These are phyloP conservation scores for Callipepla squamata DNA, from an alignment of 2,113 vertebrate genomes.

Conservation along the genomic window DNA sequence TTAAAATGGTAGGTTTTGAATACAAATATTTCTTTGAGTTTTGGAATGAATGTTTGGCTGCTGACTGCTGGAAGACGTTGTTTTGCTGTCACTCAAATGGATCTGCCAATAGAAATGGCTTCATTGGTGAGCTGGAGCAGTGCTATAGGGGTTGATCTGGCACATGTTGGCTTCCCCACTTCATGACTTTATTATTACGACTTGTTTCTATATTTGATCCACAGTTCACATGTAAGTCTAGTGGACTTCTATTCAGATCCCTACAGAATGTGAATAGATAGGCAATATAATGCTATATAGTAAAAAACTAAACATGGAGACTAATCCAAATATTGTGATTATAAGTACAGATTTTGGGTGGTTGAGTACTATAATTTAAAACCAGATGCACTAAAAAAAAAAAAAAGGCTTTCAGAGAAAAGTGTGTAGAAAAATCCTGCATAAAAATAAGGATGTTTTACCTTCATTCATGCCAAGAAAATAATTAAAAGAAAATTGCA, in stretches of 20 bases:
- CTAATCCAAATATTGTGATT: slow-evolving; percentile 62
- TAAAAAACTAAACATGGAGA: slow-evolving; percentile 21
- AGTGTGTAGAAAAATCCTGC: neutral
- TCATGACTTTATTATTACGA: neutral
- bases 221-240: neutral
- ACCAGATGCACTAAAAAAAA: neutral
- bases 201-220: neutral
- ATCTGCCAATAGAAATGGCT: neutral
- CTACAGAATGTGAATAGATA: neutral
- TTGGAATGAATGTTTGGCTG: neutral
- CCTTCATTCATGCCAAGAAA: slow-evolving; percentile 58
- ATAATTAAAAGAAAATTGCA: slow-evolving; percentile 70
- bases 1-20: neutral
- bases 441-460: slow-evolving; percentile 41
- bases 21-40: neutral
- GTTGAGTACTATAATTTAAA: slow-evolving; percentile 42
- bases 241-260: neutral
- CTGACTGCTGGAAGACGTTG: slow-evolving; percentile 9
- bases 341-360: slow-evolving; percentile 26
- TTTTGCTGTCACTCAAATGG: slow-evolving; percentile 14
- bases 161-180: neutral
- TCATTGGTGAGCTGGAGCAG: slow-evolving; percentile 42
- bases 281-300: neutral
- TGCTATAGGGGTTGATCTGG: neutral
- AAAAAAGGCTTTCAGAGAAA: neutral